Conservation (phyloP, 2,888 invertebrate genomes). For the Epinotia demarniana region DNA sequence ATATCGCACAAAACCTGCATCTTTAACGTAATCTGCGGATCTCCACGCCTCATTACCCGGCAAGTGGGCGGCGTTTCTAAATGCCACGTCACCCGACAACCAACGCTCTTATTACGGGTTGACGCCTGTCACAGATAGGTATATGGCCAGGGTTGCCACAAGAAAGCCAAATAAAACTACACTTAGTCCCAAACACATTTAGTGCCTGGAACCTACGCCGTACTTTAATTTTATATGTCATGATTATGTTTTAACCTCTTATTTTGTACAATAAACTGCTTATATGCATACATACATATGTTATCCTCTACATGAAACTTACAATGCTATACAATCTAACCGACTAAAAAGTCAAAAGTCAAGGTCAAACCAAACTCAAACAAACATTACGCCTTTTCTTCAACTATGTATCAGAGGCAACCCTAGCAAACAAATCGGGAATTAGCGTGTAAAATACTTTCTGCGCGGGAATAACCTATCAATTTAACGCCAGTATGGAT, state of each 20-base stretch:
- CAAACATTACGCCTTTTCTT: neutral
- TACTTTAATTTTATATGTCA: too few species aligned
- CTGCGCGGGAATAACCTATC: neutral
- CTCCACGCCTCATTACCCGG: neutral
- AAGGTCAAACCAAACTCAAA: too few species aligned
- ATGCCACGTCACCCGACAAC: neutral
- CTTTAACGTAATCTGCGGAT: neutral
- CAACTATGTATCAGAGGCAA: neutral
- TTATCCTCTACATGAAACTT: too few species aligned
- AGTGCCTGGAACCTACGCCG: too few species aligned
- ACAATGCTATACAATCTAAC: too few species aligned
- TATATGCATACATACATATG: too few species aligned
- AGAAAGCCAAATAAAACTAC: neutral
- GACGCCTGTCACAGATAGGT: neutral
- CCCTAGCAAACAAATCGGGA: neutral
- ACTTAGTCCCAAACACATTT: too few species aligned
- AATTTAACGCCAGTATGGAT: conserved; percentile 11
- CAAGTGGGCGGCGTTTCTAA: neutral
- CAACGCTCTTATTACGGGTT: conserved; percentile 4
- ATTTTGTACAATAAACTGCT: too few species aligned
- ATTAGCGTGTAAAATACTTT: conserved; percentile 21
- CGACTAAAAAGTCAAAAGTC: too few species aligned
- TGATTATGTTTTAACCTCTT: too few species aligned
- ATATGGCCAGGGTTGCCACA: neutral
- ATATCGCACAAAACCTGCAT: too few species aligned